Percentiles rank a stretch among this genome's conserved stretches.
phyloP scores from a whole-genome alignment of 2,888 invertebrate species.

The Heliothis peltigera region DNA sequence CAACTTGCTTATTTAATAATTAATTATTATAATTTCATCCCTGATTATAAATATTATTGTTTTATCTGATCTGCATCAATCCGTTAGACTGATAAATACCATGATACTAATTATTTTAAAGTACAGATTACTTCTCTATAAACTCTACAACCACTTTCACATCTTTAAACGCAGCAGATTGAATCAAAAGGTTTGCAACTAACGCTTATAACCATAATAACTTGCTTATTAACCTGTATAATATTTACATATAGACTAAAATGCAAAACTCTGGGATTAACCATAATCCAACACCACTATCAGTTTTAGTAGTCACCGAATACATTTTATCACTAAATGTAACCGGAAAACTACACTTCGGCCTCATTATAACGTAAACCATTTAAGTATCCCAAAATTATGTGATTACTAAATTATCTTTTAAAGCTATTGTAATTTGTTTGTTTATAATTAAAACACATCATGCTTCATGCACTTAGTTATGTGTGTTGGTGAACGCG shows the following conservation, averaged over 20 bases:
- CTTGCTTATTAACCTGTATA: too few relatives aligned
- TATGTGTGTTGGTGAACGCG: slow-evolving; percentile 24
- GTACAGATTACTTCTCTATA: neutral
- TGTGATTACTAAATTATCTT: slow-evolving; percentile 64
- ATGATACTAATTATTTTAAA: neutral
- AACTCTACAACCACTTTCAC: slow-evolving; percentile 43
- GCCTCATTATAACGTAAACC: slow-evolving; percentile 72
- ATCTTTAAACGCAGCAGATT: slow-evolving; percentile 13
- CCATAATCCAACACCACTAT: slow-evolving; percentile 10
- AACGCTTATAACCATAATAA: neutral
- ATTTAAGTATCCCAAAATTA: slow-evolving; percentile 68
- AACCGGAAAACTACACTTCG: slow-evolving; percentile 77
- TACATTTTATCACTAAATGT: slow-evolving; percentile 60
- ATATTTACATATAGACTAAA: neutral
- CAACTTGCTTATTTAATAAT: neutral
- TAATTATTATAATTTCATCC: neutral
- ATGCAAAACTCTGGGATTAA: slow-evolving; percentile 12
- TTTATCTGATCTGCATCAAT: neutral
- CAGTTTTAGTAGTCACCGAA: slow-evolving; percentile 11
- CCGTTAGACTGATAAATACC: neutral
- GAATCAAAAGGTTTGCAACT: neutral
- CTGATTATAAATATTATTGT: neutral
- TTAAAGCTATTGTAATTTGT: slow-evolving; percentile 53
- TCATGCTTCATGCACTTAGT: slow-evolving; percentile 36
- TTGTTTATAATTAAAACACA: slow-evolving; percentile 58